Evolutionary conservation across 2,888 invertebrate species (phyloP), one percentile per base, ranked within the genome.

Genomic region (Watsonalla binaria): DNA sequence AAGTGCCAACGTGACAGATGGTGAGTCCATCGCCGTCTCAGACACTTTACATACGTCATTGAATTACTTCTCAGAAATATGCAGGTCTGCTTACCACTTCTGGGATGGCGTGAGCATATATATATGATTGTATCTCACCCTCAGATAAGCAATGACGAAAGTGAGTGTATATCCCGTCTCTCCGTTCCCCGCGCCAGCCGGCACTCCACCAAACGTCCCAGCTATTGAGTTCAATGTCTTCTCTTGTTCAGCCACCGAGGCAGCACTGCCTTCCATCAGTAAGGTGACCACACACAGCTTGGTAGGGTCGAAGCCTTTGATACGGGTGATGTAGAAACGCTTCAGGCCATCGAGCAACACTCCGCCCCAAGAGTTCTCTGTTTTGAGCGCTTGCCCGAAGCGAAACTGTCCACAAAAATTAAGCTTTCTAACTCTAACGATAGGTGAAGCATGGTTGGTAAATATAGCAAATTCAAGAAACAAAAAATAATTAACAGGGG

Each of bases 91-190:
- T n/a, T n/a, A n/a, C n/a, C n/a, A n/a, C n/a, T n/a, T n/a, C n/a
- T n/a, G n/a, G n/a, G n/a, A n/a, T n/a, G n/a, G n/a, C n/a, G n/a
- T n/a, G n/a, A n/a, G n/a, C n/a, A n/a, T n/a, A n/a, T n/a, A n/a
- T n/a, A n/a, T n/a, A n/a, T n/a, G n/a, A 39, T 5, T 24, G 48
- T 7, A 72, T 24, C 80, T 93, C 78, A 98, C 98, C 85, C 99
- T 93, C 46, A 99, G 94, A 79, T 99, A 99, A 8, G 99, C 99
- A 62, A 99, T 99, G 55, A 99, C 98, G 80, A 99, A 99, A 0
- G 99, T 99, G 47, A 99, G 92, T 72, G 97, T 95, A 78, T 99
- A 99, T 5, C 99, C 99, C 45, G 98, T 93, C 80, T 97, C 96
- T 0, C 99, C 99, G 74, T 99, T 99, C 52, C 94, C 94, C 46